Base-by-base conservation (phyloP, 2,113 vertebrate genomes). In the Hydrolagus affinis region DNA sequence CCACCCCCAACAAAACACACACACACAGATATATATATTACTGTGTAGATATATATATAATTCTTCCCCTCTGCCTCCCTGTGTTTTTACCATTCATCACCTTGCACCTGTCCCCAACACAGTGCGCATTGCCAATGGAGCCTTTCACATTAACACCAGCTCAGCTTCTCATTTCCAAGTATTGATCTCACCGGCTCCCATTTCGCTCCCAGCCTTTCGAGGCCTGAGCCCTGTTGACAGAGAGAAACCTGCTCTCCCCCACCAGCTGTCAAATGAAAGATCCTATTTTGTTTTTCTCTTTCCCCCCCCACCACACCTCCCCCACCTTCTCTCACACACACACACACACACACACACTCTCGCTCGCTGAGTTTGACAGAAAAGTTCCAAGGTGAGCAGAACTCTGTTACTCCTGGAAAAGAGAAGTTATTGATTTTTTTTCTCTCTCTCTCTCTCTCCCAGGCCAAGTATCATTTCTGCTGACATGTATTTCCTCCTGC, bases 141-240 rank as follows among this genome's bases (percentile, higher is more conserved):
- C 87, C 89, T 89, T 86, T 66, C 90, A 90, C 88, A 0, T 90
- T 56, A 64, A 19, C 86, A 19, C 68, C 0, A 80, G 85, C 85
- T 59, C 19, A 57, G 2, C 87, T 87, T 89, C 89, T 90, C 89
- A 89, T 91, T 91, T 87, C 88, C 89, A 88, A n/a, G 25, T 91
- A 89, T 90, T 0, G 89, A 91, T 91, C 87, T 70, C 8, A 23
- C 59, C 88, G 3, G 62, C 28, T 83, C 78, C 78, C 62, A 83
- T 0, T 0, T 17, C 62, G 17, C 73, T 87, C 86, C 85, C 56
- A 88, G 87, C 88, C 21, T 2, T 0, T 68, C 0, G 21, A 2
- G 0, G 86, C 0, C 62, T 72, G 59, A 0, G 1, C 66, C 66
- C 66, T 6, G 86, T 66, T 89, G 56, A 85, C 86, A 87, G 85